Base-by-base conservation (phyloP, 1,140 invertebrate species). In the Meloidogyne floridensis region DNA sequence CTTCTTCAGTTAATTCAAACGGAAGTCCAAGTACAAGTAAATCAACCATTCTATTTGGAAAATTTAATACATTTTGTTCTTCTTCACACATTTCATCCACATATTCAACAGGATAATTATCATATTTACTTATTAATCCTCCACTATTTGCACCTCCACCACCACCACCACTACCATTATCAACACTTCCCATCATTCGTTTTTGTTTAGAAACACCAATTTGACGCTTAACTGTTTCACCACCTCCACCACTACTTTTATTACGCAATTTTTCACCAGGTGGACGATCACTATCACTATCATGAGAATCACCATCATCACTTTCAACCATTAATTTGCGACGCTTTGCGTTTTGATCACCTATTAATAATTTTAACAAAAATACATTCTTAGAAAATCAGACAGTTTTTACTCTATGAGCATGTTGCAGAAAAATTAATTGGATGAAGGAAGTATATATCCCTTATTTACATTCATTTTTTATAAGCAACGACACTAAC, bases 1-100 rank as follows among this genome's bases (percentile, higher is more conserved):
- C 90, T 10, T 91, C 91, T 83, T 92, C 91, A 70, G 87, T 91
- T 73, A 90, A 90, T 84, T 91, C 91, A 89, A 90, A 92, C 18
- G 91, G 91, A 77, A 89, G 72, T 56, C 88, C 88, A 11, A 89
- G 81, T n/a, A 90, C 87, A 71, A 89, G 85, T 65, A 89, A 80
- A 77, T 89, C 88, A 10, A 79, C 77, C 69, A 79, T 79, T 71
- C 77, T 69, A 42, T 53, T 53, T 11, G 77, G 42, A 7, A 51
- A 65, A 42, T 56, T 42, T 15, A 42, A 56, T 4, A 43, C 6
- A 54, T 78, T 59, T 47, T 72, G 59, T 69, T 79, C 56, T 53
- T 32, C 77, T 74, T 51, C 43, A 51, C 43, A 54, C 43, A 72
- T 65, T 79, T 69, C 65, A 51, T 20, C 59, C 9, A n/a, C 13